Percentiles rank a stretch among this genome's conserved stretches.
Evolutionary conservation across 1,140 invertebrate species (phyloP).

Genomic region (Aphidius gifuensis): DNA sequence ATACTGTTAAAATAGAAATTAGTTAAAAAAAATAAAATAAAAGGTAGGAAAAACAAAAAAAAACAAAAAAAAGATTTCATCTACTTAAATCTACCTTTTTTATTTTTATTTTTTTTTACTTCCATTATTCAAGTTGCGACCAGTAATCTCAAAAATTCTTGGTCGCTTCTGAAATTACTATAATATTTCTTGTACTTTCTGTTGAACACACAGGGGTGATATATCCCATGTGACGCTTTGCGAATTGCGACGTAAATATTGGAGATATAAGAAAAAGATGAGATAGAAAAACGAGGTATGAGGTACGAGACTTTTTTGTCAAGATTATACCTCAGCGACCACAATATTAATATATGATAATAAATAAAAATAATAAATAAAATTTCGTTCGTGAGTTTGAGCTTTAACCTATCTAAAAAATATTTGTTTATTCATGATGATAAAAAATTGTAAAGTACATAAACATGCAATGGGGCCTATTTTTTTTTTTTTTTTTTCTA

Average conservation of each 20-base stretch:
- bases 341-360: neutral
- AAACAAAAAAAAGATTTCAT: neutral
- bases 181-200: conserved; percentile 24
- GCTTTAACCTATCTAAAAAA: too few relatives aligned
- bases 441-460: too few relatives aligned
- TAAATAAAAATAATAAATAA: conserved; percentile 15
- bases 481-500: too few relatives aligned
- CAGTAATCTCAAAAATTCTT: neutral
- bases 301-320: conserved; percentile 23
- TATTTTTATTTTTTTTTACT: conserved; percentile 17
- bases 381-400: too few relatives aligned
- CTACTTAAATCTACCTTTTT: conserved; percentile 4
- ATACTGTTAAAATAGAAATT: too few relatives aligned
- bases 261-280: conserved; percentile 17
- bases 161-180: conserved; percentile 18
- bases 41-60: too few relatives aligned
- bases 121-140: conserved; percentile 2
- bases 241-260: conserved; percentile 33
- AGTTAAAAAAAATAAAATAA: too few relatives aligned
- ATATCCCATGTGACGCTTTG: conserved; percentile 25
- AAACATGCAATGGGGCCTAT: too few relatives aligned
- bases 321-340: conserved; percentile 22
- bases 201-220: conserved; percentile 1
- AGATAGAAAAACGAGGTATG: neutral
- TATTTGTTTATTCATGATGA: too few relatives aligned